Evolutionary conservation across 1,140 invertebrate genomes (phyloP).

Genomic region (Anagrus nilaparvatae): DNA sequence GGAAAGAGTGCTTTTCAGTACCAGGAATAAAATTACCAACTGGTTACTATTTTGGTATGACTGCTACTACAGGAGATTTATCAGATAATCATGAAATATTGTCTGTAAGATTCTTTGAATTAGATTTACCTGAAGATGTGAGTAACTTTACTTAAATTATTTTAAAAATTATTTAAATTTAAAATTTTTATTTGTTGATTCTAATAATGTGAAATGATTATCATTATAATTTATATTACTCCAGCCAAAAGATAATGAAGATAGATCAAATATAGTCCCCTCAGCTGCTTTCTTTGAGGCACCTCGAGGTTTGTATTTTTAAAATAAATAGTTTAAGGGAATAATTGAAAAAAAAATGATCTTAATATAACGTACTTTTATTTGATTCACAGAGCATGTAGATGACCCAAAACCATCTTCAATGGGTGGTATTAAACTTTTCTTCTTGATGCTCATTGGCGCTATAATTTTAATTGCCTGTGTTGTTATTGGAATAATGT

Average conservation of each 20-base stretch:
- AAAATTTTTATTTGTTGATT: not conserved
- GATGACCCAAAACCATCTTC: conserved; percentile 76
- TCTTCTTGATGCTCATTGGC: conserved; percentile 71
- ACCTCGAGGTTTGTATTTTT: conserved; percentile 51
- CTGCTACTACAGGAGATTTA: conserved; percentile 93
- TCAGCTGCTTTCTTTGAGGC: conserved; percentile 72
- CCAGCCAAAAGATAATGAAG: conserved; percentile 55
- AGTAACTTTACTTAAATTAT: conserved; percentile 29
- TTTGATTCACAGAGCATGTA: conserved; percentile 62
- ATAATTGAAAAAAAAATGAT: conserved; percentile 1
- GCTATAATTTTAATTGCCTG: conserved; percentile 67
- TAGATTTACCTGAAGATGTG: conserved; percentile 66
- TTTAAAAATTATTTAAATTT: not conserved
- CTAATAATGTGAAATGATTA: not conserved
- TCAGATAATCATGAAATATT: conserved; percentile 96
- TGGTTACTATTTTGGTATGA: conserved; percentile 89
- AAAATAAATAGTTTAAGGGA: too few species aligned
- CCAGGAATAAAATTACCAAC: conserved; percentile 86
- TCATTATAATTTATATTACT: conserved; percentile 29
- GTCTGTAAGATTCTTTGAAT: conserved; percentile 81
- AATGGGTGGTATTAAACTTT: conserved; percentile 79
- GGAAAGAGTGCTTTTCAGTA: conserved; percentile 90
- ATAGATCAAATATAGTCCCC: conserved; percentile 65
- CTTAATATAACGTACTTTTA: not conserved
- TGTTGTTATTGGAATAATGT: conserved; percentile 77